Conservation (phyloP, 2,888 invertebrate species). For the Loripinus fragilis region DNA sequence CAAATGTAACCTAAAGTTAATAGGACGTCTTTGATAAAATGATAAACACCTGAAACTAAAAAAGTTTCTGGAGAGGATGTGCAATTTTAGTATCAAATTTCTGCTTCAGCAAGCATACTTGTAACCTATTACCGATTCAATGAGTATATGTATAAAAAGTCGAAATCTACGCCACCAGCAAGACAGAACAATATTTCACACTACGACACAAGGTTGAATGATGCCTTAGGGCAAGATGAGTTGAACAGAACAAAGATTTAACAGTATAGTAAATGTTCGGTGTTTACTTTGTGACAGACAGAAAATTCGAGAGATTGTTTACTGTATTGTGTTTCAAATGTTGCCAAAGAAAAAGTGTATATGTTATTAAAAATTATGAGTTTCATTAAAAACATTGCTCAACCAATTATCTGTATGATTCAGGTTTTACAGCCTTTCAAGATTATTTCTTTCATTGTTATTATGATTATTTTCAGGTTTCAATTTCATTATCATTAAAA, state of each 20-base stretch:
- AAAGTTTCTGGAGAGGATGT: too few species aligned
- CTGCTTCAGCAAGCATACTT: slow-evolving; percentile 2
- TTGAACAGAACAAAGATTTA: slow-evolving; percentile 3
- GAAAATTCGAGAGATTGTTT: not conserved
- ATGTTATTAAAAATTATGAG: too few species aligned
- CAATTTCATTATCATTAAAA: too few species aligned
- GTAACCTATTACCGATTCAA: not conserved
- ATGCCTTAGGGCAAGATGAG: slow-evolving; percentile 2
- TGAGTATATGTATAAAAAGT: slow-evolving; percentile 2
- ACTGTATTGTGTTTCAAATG: slow-evolving; percentile 1
- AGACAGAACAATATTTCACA: slow-evolving; percentile 17
- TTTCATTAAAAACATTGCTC: too few species aligned
- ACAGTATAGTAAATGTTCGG: slow-evolving; percentile 9
- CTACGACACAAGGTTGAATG: slow-evolving; percentile 1
- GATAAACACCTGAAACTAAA: too few species aligned
- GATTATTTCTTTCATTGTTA: too few species aligned
- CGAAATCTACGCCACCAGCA: not conserved
- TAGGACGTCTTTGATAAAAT: too few species aligned
- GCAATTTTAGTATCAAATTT: not conserved
- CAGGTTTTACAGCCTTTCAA: too few species aligned
- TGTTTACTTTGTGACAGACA: slow-evolving; percentile 14
- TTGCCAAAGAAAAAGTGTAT: too few species aligned
- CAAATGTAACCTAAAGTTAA: too few species aligned
- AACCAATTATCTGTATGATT: too few species aligned
- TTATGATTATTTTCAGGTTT: too few species aligned